Base-by-base conservation (phyloP, 1,140 invertebrate genomes). In the Lucilia cuprina region DNA sequence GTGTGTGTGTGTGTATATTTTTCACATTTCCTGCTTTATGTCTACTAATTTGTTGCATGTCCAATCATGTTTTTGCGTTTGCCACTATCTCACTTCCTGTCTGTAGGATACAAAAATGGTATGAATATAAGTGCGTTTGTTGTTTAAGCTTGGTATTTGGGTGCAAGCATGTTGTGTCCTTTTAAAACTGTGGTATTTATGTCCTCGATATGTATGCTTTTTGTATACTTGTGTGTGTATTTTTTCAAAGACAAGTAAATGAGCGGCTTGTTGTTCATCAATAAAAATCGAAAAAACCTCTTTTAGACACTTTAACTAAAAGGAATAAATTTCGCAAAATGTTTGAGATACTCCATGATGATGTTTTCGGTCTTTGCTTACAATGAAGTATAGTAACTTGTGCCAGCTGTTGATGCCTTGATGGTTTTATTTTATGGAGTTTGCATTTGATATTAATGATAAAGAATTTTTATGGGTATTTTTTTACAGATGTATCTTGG, bases 31-130 rank as follows among this genome's bases (percentile, higher is more conserved):
- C 65, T 70, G 65, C 65, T 70, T 3, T 70, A 8, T n/a, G 65
- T 70, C 17, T 21, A 70, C n/a, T 70, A 70, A 70, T 70, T 70
- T 70, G 65, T 70, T 70, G 65, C 65, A 70, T 70, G 65, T 25
- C 21, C 19, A 12, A 17, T 12, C 50, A 17, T 55, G 17, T 55
- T 55, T 55, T 55, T 55, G 10, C 41, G 10, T 41, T 8, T 41
- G 41, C 41, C 41, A 41, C 7, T 41, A 10, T 41, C 41, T 41
- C 41, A 10, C 41, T 2, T 41, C 41, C 17, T 55, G 50, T 14
- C 13, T 8, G 50, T 55, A n/a, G 7, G 50, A 55, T 12, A 2
- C 5, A 12, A 55, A 17, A n/a, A 55, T 8, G 7, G 50, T 55
- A n/a, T 14, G 41, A 41, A 2, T 41, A 8, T 5, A 41, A 41